Evolutionary conservation across 1,140 invertebrate species (phyloP), one percentile per base, ranked within the genome.

Genomic region (Spodoptera frugiperda): DNA sequence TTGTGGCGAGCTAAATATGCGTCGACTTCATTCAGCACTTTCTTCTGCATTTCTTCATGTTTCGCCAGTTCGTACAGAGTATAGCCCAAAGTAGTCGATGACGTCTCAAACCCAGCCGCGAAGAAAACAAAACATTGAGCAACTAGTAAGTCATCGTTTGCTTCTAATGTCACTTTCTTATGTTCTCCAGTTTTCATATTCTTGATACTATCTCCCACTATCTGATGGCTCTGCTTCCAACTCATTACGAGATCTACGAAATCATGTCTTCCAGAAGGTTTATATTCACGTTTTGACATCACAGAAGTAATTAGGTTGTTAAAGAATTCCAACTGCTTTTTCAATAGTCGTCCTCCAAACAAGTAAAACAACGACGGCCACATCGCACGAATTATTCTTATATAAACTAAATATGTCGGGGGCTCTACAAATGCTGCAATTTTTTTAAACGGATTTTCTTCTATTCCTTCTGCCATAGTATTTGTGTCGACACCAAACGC

Each of bases 401-500:
- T 78, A 6, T 84, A 70, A n/a, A 76, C 76, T 39, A 81, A 57
- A 8, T 53, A 57, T n/a, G 39, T 78, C 2, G 85, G 80, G 10
- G 49, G 39, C 33, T 86, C 84, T 8, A 91, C 51, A 74, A 84
- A 77, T n/a, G 85, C 82, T 0, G 95, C 94, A 84, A 95, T 94
- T 46, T 82, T 73, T 48, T 91, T 87, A 78, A 96, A 95, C 76
- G 95, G 89, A 48, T 95, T 93, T 21, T 94, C 78, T n/a, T 67
- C 17, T 14, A 48, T 21, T 17, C 78, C 51, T 12, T 73, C 72
- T 11, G 46, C 44, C 65, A 96, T 88, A 8, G 93, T 94, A 77
- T 95, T 94, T 17, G 94, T 94, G 57, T 95, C 91, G 3, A 96
- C 85, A 10, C 95, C 95, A 82, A 96, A 96, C 12, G 94, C 95